Conservation (phyloP, 2,797 vertebrate genomes). For the Megaceryle alcyon region DNA sequence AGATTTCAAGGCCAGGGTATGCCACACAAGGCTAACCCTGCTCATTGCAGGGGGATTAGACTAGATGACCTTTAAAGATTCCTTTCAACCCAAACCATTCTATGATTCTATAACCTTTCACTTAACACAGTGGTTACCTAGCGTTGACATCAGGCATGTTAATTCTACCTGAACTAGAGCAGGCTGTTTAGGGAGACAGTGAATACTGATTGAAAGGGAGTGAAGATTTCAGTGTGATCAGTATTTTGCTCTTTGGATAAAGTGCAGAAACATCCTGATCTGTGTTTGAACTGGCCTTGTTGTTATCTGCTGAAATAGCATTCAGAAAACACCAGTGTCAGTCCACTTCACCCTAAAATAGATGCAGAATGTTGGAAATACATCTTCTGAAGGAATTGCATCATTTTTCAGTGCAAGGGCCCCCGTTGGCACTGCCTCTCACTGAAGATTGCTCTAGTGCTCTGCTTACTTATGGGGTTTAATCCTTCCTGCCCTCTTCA, state of each 20-base stretch:
- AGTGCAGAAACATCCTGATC: background rate
- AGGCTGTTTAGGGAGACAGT: background rate
- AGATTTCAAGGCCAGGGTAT: background rate
- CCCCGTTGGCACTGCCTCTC: background rate
- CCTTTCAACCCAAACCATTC: background rate
- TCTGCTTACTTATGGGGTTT: background rate
- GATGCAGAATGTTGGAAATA: background rate
- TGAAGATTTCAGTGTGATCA: background rate
- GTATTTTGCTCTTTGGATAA: background rate
- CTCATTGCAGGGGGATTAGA: background rate
- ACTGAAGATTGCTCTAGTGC: background rate
- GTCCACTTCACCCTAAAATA: background rate
- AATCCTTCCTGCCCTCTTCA: background rate
- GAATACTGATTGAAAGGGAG: background rate
- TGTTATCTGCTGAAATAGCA: background rate
- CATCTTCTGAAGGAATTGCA: background rate
- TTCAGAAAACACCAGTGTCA: background rate
- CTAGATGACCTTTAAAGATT: background rate
- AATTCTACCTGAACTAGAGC: background rate
- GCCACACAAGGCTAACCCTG: background rate
- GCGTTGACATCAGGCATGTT: rapidly evolving
- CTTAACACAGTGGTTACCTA: background rate
- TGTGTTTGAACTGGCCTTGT: background rate
- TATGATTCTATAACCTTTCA: background rate
- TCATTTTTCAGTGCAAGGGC: background rate